Percentiles rank a stretch among this genome's conserved stretches.
These are phyloP conservation scores for Leptinotarsa rubiginosa DNA, from an alignment of 2,888 invertebrate species.

Conservation along the genomic window DNA sequence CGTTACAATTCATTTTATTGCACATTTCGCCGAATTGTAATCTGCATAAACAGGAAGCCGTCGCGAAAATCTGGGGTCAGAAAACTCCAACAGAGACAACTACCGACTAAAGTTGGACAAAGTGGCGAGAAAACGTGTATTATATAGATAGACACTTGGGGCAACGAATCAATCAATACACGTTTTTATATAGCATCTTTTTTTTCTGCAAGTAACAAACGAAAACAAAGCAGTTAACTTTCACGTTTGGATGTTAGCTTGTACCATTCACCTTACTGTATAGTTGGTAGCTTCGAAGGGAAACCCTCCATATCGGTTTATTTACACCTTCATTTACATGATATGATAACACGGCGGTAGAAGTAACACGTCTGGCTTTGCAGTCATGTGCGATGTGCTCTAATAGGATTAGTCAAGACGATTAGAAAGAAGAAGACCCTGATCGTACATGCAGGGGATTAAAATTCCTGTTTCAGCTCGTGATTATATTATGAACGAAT, in stretches of 20 bases:
- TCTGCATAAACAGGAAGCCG: conserved; percentile 44
- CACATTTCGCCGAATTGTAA: conserved; percentile 36
- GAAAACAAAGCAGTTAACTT: too few species aligned
- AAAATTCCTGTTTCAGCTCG: not conserved
- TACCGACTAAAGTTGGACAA: not conserved
- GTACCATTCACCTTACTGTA: too few species aligned
- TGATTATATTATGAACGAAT: not conserved
- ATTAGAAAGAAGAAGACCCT: conserved; percentile 8
- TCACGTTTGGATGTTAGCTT: too few species aligned
- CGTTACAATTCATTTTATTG: conserved; percentile 20
- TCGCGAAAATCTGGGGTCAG: conserved; percentile 39
- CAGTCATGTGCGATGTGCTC: not conserved
- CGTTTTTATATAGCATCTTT: too few species aligned
- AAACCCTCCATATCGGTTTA: not conserved
- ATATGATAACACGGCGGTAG: not conserved
- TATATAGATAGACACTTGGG: too few species aligned
- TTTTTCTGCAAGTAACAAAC: too few species aligned
- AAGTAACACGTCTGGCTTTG: not conserved
- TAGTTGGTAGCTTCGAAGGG: not conserved
- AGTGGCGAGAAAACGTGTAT: not conserved
- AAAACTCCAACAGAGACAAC: conserved; percentile 26
- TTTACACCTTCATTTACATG: not conserved
- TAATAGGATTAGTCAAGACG: conserved; percentile 4
- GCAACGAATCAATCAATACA: too few species aligned
- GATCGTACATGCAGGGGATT: not conserved